A percentile compares a stretch with the other conserved stretches of the same genome.
phyloP scores from a whole-genome alignment of 1,140 invertebrate species.

The Schlechtendalia chinensis region DNA sequence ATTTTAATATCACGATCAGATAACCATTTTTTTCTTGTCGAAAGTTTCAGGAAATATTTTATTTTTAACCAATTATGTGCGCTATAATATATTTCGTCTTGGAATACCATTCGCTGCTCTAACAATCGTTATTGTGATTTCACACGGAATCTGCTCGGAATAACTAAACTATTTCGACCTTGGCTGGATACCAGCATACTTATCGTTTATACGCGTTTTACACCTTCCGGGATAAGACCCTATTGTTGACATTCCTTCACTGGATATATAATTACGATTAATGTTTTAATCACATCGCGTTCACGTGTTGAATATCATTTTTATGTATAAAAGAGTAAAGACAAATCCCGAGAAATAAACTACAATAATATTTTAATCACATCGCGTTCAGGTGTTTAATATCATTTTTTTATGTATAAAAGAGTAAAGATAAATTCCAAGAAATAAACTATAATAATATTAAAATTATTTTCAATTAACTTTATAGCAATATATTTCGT shows the following conservation, averaged over 20 bases:
- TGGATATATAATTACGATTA: not conserved
- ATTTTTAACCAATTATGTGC: too few relatives aligned
- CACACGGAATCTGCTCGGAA: not conserved
- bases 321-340: too few relatives aligned
- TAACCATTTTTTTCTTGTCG: not conserved
- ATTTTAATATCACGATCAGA: not conserved
- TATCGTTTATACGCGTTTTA: not conserved
- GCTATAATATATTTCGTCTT: not conserved
- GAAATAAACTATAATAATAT: not conserved
- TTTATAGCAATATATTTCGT: too few relatives aligned
- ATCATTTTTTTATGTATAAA: too few relatives aligned
- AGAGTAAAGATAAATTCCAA: too few relatives aligned
- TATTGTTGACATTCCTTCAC: not conserved
- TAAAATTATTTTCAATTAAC: too few relatives aligned
- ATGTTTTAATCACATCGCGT: not conserved
- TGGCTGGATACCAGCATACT: not conserved
- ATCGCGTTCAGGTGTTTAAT: not conserved
- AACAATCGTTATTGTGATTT: not conserved
- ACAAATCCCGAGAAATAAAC: too few relatives aligned
- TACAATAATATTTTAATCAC: not conserved
- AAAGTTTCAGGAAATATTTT: not conserved
- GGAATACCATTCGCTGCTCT: too few relatives aligned
- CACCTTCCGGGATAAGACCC: not conserved
- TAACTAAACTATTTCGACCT: conserved; percentile 8
- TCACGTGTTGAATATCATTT: too few relatives aligned